phyloP scores from a whole-genome alignment of 2,888 invertebrate species.

The Limenitis camilla region DNA sequence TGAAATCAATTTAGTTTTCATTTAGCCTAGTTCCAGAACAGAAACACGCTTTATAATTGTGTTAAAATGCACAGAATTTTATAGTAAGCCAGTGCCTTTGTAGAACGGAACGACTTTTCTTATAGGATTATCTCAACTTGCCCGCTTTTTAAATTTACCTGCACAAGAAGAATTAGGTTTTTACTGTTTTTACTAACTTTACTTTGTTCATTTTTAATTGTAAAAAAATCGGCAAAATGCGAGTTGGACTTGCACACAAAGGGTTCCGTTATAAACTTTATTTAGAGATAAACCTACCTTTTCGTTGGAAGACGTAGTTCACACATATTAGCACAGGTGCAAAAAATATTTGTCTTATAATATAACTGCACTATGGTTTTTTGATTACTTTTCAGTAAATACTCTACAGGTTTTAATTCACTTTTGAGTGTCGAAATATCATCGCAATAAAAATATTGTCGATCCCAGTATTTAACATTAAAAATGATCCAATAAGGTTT shows the following conservation, averaged over 20 bases:
- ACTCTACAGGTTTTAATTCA: too few species aligned
- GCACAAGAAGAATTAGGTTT: neutral
- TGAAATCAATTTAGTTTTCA: constrained; percentile 1
- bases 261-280: neutral
- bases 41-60: constrained; percentile 1
- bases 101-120: constrained; percentile 1
- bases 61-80: constrained; percentile 8
- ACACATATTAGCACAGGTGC: too few species aligned
- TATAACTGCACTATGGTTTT: too few species aligned
- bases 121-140: constrained; percentile 7
- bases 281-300: too few species aligned
- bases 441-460: too few species aligned
- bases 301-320: too few species aligned
- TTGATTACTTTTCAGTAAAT: too few species aligned
- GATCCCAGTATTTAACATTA: too few species aligned
- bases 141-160: constrained; percentile 1
- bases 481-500: too few species aligned
- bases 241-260: neutral
- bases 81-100: constrained; percentile 3
- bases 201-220: neutral
- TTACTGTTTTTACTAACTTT: neutral
- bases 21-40: neutral
- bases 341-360: too few species aligned
- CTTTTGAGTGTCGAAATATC: too few species aligned
- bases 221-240: neutral